These are phyloP conservation scores for Momotus momota DNA, from an alignment of 2,797 vertebrate species.

Conservation along the genomic window DNA sequence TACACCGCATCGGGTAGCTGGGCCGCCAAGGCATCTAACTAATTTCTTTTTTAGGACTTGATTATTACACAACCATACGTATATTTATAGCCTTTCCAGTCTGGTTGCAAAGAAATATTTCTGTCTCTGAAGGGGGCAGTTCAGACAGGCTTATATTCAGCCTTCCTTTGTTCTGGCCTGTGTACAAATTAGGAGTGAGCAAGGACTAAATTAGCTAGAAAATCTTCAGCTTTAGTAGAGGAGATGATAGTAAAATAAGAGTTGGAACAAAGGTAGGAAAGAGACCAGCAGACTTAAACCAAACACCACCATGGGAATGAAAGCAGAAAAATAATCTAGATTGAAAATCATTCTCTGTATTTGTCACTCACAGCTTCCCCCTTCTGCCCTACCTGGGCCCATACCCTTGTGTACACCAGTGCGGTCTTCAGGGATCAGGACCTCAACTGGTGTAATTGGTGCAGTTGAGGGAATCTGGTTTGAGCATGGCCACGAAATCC, in stretches of 20 bases:
- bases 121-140: neutral
- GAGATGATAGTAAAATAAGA: neutral
- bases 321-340: neutral
- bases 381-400: neutral
- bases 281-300: neutral
- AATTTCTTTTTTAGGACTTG: slow-evolving; percentile 9
- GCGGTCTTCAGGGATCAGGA: neutral
- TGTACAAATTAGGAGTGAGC: neutral
- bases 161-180: neutral
- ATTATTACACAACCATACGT: neutral
- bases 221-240: neutral
- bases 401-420: neutral
- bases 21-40: neutral
- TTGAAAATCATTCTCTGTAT: neutral
- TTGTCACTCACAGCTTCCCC: neutral
- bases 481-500: neutral
- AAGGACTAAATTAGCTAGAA: neutral
- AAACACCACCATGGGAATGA: neutral
- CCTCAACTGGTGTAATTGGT: neutral
- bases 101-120: neutral
- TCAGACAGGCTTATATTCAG: neutral
- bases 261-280: neutral
- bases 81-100: neutral
- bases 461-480: neutral
- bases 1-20: neutral